Percentiles rank a stretch among this genome's conserved stretches.
Evolutionary conservation across 1,140 invertebrate genomes (phyloP).

Genomic region (Papilio dardanus): DNA sequence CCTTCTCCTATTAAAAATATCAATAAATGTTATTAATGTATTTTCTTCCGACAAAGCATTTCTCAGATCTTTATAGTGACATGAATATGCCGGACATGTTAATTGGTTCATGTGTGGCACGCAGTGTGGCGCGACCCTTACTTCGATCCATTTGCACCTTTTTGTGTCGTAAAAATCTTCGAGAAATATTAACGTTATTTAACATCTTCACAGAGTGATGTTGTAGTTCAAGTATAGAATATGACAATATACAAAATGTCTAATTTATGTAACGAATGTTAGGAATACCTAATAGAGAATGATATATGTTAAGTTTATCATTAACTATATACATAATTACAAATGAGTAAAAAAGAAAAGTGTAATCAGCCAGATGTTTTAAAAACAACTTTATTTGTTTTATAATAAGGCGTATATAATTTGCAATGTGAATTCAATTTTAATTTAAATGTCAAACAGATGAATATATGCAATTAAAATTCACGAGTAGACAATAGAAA

Average conservation of each 20-base stretch:
- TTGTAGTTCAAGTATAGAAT: neutral
- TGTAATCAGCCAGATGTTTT: no score
- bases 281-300: no score
- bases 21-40: neutral
- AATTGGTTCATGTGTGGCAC: slow-evolving; percentile 47
- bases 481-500: no score
- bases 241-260: neutral
- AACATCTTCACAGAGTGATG: neutral
- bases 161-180: slow-evolving; percentile 40
- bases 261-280: neutral
- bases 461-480: no score
- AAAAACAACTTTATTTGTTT: no score
- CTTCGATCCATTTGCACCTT: slow-evolving; percentile 52
- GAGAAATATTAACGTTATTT: slow-evolving; percentile 26
- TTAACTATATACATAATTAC: no score
- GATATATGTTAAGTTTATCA: no score
- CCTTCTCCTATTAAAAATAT: no score
- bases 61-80: slow-evolving; percentile 47
- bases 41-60: slow-evolving; percentile 41
- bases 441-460: no score
- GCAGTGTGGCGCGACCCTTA: slow-evolving; percentile 42
- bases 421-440: no score
- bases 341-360: no score
- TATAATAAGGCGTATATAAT: no score
- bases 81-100: slow-evolving; percentile 48